Percentiles rank a stretch among this genome's conserved stretches.
Evolutionary conservation across 2,113 vertebrate genomes (phyloP).

Genomic region (Rallus limicola): DNA sequence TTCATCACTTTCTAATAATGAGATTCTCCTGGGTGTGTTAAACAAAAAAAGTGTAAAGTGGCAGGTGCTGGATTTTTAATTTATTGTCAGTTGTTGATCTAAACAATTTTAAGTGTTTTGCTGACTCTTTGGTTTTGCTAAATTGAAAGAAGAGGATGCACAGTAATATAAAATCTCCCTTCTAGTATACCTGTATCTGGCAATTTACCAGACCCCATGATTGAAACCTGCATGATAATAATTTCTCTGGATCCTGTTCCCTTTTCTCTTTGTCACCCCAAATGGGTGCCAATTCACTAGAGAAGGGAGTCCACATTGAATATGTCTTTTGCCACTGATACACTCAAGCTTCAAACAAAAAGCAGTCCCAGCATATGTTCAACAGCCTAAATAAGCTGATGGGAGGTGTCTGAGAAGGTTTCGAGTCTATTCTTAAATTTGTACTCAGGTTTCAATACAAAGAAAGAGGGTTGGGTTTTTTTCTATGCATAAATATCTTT

Average conservation of each 20-base stretch:
- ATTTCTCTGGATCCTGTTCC: not conserved
- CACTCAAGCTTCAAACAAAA: not conserved
- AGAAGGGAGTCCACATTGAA: not conserved
- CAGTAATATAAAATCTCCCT: not conserved
- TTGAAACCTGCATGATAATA: not conserved
- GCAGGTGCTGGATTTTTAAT: not conserved
- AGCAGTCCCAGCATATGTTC: not conserved
- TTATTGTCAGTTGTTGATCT: not conserved
- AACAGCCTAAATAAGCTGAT: not conserved
- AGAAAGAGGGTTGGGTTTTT: not conserved
- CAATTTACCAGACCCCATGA: not conserved
- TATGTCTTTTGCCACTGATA: not conserved
- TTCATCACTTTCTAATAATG: constrained; percentile 37
- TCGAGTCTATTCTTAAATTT: not conserved
- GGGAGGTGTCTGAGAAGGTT: not conserved
- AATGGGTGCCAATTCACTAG: not conserved
- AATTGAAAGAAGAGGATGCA: not conserved
- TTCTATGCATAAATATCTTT: not conserved
- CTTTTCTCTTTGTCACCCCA: not conserved
- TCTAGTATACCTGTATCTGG: not conserved
- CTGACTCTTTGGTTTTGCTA: not conserved
- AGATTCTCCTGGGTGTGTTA: not conserved
- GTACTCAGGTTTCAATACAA: not conserved
- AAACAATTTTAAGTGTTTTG: constrained; percentile 13
- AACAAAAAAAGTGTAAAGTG: not conserved